Base-by-base conservation (phyloP, 2,797 vertebrate genomes). In the Semotilus atromaculatus region DNA sequence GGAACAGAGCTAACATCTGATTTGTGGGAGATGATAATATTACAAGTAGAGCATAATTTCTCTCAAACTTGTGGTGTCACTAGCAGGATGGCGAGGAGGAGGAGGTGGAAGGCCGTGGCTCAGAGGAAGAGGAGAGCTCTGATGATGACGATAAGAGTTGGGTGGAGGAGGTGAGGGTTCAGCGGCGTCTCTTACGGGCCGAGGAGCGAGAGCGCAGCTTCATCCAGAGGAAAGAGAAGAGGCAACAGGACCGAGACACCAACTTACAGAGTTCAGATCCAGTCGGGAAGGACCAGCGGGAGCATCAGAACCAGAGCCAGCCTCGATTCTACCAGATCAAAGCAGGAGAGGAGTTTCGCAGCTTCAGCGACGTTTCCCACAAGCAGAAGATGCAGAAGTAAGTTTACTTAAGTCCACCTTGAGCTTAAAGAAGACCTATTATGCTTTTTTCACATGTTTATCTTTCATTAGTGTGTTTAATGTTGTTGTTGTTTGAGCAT, bases 281-380 rank as follows among this genome's bases (percentile, higher is more conserved):
- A 40, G 82, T 67, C 84, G 19, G 21, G 66, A 84, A 62, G 43
- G 36, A 51, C 40, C 81, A 66, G 11, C 66, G 82, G 29, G 16
- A 88, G 76, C 89, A 70, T 34, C 84, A 40, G 29, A 31, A 70
- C 64, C 80, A 36, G 38, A n/a, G 68, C 38, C 1, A 90, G 73
- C 98, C 97, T 21, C 96, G 95, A 90, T 99, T 99, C 93, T 99
- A 97, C 89, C 98, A 99, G 95, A 96, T 99, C 93, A 99, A 98
- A 96, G 93, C 96, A 0, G 98, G 98, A 62, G 97, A 98, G 88
- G 98, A 99, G 92, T 99, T 99, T 94, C 94, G 95, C 90, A 99
- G 98, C 92, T 99, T 99, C 91, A 94, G 92, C 79, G 97, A 98
- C 80, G 93, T 97, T 43, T 94, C 95, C 86, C 95, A 90, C 91